These are phyloP conservation scores for Labia minor DNA, from an alignment of 2,888 invertebrate species.

Conservation along the genomic window DNA sequence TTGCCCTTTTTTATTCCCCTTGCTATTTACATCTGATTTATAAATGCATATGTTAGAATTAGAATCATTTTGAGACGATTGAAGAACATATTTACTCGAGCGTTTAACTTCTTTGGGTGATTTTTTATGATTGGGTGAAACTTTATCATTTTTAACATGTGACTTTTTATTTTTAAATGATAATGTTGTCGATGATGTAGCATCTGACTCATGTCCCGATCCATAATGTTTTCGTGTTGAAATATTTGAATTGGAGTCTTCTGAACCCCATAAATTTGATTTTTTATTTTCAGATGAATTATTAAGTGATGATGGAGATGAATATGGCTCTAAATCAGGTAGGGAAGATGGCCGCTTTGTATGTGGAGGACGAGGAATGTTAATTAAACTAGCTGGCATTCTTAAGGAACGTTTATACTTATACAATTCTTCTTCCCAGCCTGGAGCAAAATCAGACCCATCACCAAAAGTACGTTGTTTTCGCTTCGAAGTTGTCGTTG, in stretches of 20 bases:
- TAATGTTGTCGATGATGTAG: conserved; percentile 53
- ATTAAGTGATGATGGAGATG: conserved; percentile 52
- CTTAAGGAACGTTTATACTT: conserved; percentile 70
- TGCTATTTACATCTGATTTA: not conserved
- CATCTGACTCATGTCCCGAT: conserved; percentile 46
- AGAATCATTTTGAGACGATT: not conserved
- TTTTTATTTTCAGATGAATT: conserved; percentile 35
- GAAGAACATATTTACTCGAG: not conserved
- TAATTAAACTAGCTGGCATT: conserved; percentile 70
- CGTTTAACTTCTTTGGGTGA: not conserved
- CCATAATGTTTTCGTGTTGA: conserved; percentile 27
- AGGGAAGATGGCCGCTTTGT: conserved; percentile 48
- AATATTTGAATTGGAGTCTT: conserved; percentile 55
- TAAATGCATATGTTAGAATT: conserved; percentile 14
- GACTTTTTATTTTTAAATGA: conserved; percentile 39
- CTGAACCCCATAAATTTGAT: not conserved
- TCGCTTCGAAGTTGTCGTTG: not conserved
- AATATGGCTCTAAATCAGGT: conserved; percentile 56
- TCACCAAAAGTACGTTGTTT: conserved; percentile 54
- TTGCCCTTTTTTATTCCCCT: not conserved
- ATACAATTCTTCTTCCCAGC: conserved; percentile 75
- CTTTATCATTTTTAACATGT: conserved; percentile 15
- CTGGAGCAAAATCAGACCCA: conserved; percentile 61
- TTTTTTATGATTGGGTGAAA: not conserved
- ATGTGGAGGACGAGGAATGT: conserved; percentile 53